Evolutionary conservation across 2,797 vertebrate genomes (phyloP), one percentile per base, ranked within the genome.

Genomic region (Botia almorhae): DNA sequence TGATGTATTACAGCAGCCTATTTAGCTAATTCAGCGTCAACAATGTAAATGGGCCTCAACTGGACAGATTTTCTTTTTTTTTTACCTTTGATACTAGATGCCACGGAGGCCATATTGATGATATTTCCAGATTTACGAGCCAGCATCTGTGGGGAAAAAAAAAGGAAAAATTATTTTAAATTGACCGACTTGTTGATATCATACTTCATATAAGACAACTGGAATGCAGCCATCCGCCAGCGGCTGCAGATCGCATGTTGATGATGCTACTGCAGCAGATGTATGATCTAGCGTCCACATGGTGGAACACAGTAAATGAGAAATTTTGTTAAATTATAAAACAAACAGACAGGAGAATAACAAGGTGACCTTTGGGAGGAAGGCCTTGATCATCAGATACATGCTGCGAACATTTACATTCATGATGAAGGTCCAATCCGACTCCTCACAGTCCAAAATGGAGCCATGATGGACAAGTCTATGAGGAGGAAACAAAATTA

Each of bases 41-140:
- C 67, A 64, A 61, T 48, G 67, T 29, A 36, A 53, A 61, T 48
- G 61, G 17, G 65, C 17, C 21, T 13, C n/a, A n/a, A 56, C 33
- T 76, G 39, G 46, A 74, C 8, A 3, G 4, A 61, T 29, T 61
- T 12, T 55, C 26, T 0, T 29, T 29, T 43, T 8, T 43, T 43
- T 43, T 39, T 6, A 98, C 96, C 97, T 96, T 98, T 98, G 83
- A 99, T 95, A 89, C 95, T 97, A 58, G 97, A 98, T 78, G 94
- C 97, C 86, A 98, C 97, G 61, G 97, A 98, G 61, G 96, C 93
- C 96, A 98, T 98, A 88, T 99, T 99, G 84, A 98, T 98, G 82
- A 97, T 98, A 85, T 96, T 97, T 83, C 97, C 97, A 39, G 94
- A 96, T 85, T 96, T 97, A 84, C 91, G 93, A 85, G 91, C 91